phyloP scores from a whole-genome alignment of 2,888 invertebrate genomes.

The Nesidiocoris tenuis region DNA sequence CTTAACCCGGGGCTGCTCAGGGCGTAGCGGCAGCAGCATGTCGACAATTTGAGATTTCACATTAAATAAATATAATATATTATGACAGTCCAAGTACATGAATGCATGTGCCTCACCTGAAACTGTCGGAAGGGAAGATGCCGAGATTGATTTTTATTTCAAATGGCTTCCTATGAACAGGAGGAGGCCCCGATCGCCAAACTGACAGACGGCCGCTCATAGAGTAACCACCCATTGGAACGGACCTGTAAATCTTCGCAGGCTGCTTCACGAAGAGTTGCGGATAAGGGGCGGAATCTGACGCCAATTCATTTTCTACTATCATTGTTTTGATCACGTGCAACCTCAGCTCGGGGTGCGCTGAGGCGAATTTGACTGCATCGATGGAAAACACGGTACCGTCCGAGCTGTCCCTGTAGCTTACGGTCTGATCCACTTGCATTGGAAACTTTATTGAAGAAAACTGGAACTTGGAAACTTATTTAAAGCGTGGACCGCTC shows the following conservation, averaged over 20 bases:
- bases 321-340: constrained; percentile 23
- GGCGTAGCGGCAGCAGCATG: too few relatives aligned
- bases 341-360: constrained; percentile 12
- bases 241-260: constrained; percentile 21
- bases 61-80: neutral
- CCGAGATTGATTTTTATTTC: constrained; percentile 30
- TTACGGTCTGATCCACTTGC: neutral
- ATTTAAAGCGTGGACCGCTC: too few relatives aligned
- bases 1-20: too few relatives aligned
- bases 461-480: too few relatives aligned
- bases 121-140: constrained; percentile 20
- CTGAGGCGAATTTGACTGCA: neutral
- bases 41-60: too few relatives aligned
- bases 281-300: neutral
- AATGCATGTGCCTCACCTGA: too few relatives aligned
- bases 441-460: too few relatives aligned
- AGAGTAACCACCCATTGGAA: constrained; percentile 29
- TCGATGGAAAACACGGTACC: constrained; percentile 9
- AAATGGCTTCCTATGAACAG: neutral
- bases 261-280: constrained; percentile 7
- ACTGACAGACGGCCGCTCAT: neutral
- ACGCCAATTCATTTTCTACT: neutral
- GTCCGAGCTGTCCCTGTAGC: constrained; percentile 18
- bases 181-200: neutral
- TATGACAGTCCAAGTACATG: too few relatives aligned